Evolutionary conservation across 2,797 vertebrate species (phyloP).

Genomic region (Peromyscus melanophrys): DNA sequence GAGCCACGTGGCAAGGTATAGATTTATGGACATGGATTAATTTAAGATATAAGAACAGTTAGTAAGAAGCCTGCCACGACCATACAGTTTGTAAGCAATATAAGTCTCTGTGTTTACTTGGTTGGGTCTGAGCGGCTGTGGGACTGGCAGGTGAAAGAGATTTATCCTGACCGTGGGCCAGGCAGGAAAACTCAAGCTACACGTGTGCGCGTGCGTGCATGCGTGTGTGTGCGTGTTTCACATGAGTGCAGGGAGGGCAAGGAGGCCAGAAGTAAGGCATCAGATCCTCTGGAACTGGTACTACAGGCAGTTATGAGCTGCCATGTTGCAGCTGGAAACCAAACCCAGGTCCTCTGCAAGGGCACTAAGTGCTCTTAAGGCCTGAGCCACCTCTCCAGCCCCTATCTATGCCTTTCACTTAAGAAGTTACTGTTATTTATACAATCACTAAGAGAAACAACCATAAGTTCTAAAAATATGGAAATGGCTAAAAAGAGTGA

Average conservation of each 20-base stretch:
- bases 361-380: neutral
- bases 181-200: too few relatives aligned
- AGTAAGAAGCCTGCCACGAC: too few relatives aligned
- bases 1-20: too few relatives aligned
- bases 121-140: too few relatives aligned
- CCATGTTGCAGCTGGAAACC: neutral
- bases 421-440: constrained; percentile 26
- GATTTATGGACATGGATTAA: too few relatives aligned
- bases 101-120: too few relatives aligned
- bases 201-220: too few relatives aligned
- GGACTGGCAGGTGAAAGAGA: too few relatives aligned
- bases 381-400: neutral
- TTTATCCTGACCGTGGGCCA: too few relatives aligned
- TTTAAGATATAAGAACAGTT: too few relatives aligned
- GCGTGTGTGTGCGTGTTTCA: too few relatives aligned
- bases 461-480: constrained; percentile 13
- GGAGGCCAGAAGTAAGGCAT: neutral
- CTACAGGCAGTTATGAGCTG: neutral
- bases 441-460: constrained; percentile 38
- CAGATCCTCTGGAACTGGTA: neutral
- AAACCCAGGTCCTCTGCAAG: neutral
- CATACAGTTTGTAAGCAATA: too few relatives aligned
- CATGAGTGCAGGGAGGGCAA: neutral
- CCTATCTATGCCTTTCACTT: neutral
- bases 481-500: constrained; percentile 54